Conservation (phyloP, 2,113 vertebrate genomes). For the Toxotes chatareus region DNA sequence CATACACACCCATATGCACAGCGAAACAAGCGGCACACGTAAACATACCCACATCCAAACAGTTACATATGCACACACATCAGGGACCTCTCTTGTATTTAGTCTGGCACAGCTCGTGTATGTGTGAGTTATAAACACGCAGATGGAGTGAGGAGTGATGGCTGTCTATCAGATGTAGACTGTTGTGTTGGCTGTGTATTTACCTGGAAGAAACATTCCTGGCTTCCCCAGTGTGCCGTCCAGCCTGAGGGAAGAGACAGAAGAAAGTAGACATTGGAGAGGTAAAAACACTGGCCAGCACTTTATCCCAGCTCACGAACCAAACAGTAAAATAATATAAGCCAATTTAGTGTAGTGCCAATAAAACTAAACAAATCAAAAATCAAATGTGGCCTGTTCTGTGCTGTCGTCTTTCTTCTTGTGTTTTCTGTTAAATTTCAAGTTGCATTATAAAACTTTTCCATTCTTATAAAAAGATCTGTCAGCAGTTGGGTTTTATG, state of each 20-base stretch:
- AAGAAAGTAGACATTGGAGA: slow-evolving; percentile 1
- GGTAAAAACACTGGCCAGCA: slow-evolving; percentile 11
- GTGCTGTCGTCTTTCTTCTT: not conserved
- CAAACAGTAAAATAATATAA: slow-evolving; percentile 12
- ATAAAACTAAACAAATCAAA: slow-evolving; percentile 52
- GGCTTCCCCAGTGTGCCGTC: slow-evolving; percentile 80
- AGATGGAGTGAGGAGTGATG: slow-evolving; percentile 44
- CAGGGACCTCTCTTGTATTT: slow-evolving; percentile 41
- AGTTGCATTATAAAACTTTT: not conserved
- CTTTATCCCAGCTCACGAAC: slow-evolving; percentile 11
- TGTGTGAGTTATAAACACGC: slow-evolving; percentile 51
- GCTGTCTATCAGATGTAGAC: slow-evolving; percentile 58
- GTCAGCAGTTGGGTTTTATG: not conserved
- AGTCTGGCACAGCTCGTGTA: slow-evolving; percentile 49
- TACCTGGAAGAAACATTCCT: slow-evolving; percentile 83
- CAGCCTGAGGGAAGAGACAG: slow-evolving; percentile 55
- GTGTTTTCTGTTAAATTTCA: not conserved
- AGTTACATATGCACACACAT: slow-evolving; percentile 17
- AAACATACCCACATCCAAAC: slow-evolving; percentile 18
- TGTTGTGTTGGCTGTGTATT: slow-evolving; percentile 42
- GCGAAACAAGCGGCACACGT: not conserved
- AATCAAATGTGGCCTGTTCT: slow-evolving; percentile 5
- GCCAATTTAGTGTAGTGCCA: slow-evolving; percentile 16
- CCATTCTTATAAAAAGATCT: not conserved
- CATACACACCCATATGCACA: not conserved